phyloP scores from a whole-genome alignment of 2,113 vertebrate species.

The Melanotaenia duboulayi region DNA sequence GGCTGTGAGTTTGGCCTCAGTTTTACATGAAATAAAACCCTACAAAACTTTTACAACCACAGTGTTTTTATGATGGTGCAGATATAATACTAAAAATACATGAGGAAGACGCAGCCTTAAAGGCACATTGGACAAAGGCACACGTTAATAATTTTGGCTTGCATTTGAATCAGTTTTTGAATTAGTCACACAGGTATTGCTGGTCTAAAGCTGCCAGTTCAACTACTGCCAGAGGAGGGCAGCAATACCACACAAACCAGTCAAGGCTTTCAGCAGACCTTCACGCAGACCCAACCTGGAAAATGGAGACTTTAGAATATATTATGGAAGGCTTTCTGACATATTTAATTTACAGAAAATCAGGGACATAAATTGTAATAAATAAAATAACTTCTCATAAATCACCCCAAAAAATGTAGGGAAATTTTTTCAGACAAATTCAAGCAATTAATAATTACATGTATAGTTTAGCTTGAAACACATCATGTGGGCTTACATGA shows the following conservation, averaged over 20 bases:
- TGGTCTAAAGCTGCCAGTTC: slow-evolving; percentile 18
- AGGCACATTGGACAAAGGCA: too few species aligned
- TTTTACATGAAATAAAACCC: not conserved
- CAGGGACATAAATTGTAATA: not conserved
- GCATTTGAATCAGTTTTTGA: not conserved
- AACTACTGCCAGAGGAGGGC: slow-evolving; percentile 64
- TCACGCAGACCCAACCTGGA: not conserved
- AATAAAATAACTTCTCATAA: not conserved
- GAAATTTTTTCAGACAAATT: too few species aligned
- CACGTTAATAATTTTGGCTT: too few species aligned
- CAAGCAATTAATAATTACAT: too few species aligned
- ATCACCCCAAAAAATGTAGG: too few species aligned
- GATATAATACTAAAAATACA: too few species aligned
- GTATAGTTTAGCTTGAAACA: too few species aligned
- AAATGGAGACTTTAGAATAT: slow-evolving; percentile 20
- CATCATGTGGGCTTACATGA: not conserved
- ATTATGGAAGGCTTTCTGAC: slow-evolving; percentile 11
- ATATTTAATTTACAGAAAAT: not conserved
- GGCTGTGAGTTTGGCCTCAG: slow-evolving; percentile 85
- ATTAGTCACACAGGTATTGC: not conserved
- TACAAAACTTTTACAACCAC: not conserved
- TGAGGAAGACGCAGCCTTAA: too few species aligned
- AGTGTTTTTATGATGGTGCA: too few species aligned
- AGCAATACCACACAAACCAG: slow-evolving; percentile 60
- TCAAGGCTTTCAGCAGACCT: slow-evolving; percentile 1